These are phyloP conservation scores for Galeopsomyia nigrocyanea DNA, from an alignment of 2,888 invertebrate species.

Conservation along the genomic window DNA sequence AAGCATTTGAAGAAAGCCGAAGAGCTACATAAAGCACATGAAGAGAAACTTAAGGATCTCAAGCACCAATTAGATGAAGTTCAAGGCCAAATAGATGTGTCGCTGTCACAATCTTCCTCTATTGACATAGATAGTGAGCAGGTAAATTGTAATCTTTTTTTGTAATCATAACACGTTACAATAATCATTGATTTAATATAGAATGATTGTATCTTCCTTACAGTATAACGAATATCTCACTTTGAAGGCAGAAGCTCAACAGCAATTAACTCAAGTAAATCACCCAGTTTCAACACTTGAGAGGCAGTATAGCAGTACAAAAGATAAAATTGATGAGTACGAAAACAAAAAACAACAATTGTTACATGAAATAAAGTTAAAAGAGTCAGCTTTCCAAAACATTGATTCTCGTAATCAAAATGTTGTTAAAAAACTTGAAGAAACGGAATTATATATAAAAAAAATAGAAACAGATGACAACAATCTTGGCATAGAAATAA, in stretches of 20 bases:
- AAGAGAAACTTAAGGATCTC: slow-evolving; percentile 83
- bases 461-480: neutral
- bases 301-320: slow-evolving; percentile 93
- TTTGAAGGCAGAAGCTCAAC: slow-evolving; percentile 91
- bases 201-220: slow-evolving; percentile 59
- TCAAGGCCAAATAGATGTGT: slow-evolving; percentile 81
- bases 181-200: slow-evolving; percentile 70
- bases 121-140: slow-evolving; percentile 92
- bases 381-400: neutral
- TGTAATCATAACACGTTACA: neutral
- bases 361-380: slow-evolving; percentile 6
- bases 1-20: slow-evolving; percentile 88
- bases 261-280: slow-evolving; percentile 86
- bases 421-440: slow-evolving; percentile 21
- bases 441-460: neutral
- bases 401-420: neutral
- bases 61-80: slow-evolving; percentile 83
- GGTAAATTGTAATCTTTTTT: slow-evolving; percentile 68
- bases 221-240: slow-evolving; percentile 81
- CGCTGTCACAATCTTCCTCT: slow-evolving; percentile 81
- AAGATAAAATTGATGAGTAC: slow-evolving; percentile 91
- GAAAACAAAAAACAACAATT: slow-evolving; percentile 79
- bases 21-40: slow-evolving; percentile 87
- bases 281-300: slow-evolving; percentile 92
- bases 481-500: neutral